Conservation (phyloP, 1,140 invertebrate genomes). For the Ceratosolen solmsi region DNA sequence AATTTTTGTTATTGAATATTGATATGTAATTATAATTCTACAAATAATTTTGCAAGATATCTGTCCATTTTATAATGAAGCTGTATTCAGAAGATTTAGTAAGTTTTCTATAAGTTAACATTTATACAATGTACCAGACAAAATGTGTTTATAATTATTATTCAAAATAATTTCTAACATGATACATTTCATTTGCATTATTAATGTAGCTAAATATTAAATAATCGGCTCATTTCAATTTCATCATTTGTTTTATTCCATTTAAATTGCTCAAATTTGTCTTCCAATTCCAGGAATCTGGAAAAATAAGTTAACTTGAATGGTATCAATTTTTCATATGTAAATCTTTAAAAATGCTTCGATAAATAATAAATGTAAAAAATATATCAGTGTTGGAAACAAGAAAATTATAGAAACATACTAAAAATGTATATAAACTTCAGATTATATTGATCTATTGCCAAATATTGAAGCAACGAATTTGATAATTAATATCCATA, state of each 20-base stretch:
- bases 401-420: conserved; percentile 33
- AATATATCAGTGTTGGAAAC: conserved; percentile 27
- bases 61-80: conserved; percentile 15
- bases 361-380: conserved; percentile 13
- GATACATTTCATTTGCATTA: conserved; percentile 33
- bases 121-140: conserved; percentile 27
- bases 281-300: conserved; percentile 53
- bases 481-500: conserved; percentile 42
- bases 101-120: conserved; percentile 39
- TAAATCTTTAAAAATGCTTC: conserved; percentile 34
- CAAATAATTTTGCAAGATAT: conserved; percentile 38
- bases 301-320: conserved; percentile 45
- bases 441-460: conserved; percentile 46
- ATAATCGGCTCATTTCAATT: conserved; percentile 24
- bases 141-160: conserved; percentile 27
- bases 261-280: conserved; percentile 51
- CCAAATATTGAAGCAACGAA: conserved; percentile 51
- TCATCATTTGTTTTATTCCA: conserved; percentile 26
- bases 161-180: conserved; percentile 23
- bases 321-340: conserved; percentile 26
- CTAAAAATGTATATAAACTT: conserved; percentile 45
- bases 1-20: conserved; percentile 39
- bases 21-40: conserved; percentile 38
- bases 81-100: conserved; percentile 33
- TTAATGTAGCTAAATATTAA: conserved; percentile 21